Evolutionary conservation across 2,113 vertebrate species (phyloP).

Genomic region (Benitochromis conjunctus): DNA sequence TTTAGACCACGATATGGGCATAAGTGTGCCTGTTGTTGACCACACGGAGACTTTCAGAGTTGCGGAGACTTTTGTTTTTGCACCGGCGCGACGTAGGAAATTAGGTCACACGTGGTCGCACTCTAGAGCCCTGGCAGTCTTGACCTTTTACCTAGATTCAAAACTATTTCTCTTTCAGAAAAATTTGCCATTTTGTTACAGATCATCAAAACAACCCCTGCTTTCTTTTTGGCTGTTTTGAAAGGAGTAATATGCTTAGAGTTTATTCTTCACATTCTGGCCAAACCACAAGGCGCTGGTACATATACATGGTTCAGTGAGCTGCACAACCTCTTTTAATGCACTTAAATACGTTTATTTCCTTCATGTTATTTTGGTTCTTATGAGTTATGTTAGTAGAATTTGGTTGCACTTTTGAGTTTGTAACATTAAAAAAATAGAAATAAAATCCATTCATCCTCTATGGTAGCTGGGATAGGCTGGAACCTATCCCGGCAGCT

Average conservation of each 20-base stretch:
- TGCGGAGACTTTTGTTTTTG: no score
- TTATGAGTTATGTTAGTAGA: background rate
- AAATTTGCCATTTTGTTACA: fast-evolving
- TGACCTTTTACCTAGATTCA: background rate
- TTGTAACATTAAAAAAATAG: background rate
- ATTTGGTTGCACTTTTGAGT: background rate
- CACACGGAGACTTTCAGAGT: no score
- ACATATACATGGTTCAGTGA: background rate
- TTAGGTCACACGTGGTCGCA: no score
- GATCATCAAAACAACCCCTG: background rate
- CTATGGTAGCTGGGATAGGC: fast-evolving
- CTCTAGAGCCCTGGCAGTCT: background rate
- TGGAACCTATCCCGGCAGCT: background rate
- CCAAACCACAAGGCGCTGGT: fast-evolving
- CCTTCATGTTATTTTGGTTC: fast-evolving
- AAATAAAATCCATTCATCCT: background rate
- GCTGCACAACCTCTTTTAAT: background rate
- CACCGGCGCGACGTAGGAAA: no score
- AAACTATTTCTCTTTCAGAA: background rate
- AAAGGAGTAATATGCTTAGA: background rate
- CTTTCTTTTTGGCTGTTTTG: background rate
- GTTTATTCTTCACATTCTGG: background rate
- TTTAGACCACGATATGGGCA: no score
- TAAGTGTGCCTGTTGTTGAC: no score
- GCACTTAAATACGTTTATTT: background rate